Evolutionary conservation across 2,888 invertebrate species (phyloP).

Genomic region (Caenorhabditis uteleia): DNA sequence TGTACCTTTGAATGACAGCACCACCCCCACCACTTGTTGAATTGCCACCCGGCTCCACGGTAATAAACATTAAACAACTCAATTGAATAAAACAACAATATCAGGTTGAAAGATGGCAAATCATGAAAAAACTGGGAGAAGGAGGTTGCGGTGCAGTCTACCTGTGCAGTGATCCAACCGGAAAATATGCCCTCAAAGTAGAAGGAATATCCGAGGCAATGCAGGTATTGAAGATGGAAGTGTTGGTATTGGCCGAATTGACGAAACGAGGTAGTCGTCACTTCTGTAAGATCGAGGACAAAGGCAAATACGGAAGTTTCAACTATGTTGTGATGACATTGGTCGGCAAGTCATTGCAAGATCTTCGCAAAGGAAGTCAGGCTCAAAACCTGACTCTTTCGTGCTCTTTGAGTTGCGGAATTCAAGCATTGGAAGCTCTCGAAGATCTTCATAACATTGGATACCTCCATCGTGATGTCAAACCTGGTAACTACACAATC

Average conservation of each 20-base stretch:
- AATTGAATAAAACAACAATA: neutral
- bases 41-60: conserved; percentile 47
- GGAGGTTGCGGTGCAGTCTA: conserved; percentile 66
- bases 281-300: conserved; percentile 67
- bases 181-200: conserved; percentile 63
- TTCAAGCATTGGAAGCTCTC: conserved; percentile 51
- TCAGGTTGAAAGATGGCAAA: conserved; percentile 60
- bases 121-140: conserved; percentile 63
- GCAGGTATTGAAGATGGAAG: conserved; percentile 67
- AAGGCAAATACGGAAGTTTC: conserved; percentile 62
- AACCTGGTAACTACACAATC: conserved; percentile 57
- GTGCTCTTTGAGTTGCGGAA: conserved; percentile 45
- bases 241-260: conserved; percentile 62
- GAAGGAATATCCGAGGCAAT: conserved; percentile 59
- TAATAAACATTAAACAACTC: neutral
- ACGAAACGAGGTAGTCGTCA: conserved; percentile 60
- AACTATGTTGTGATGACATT: conserved; percentile 67
- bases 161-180: conserved; percentile 50
- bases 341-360: conserved; percentile 59
- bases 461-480: conserved; percentile 55
- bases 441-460: conserved; percentile 64
- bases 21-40: conserved; percentile 55
- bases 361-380: conserved; percentile 42
- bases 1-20: conserved; percentile 21
- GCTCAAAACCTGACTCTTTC: conserved; percentile 41